Evolutionary conservation across 2,113 vertebrate species (phyloP).

Genomic region (Azemiops feae): DNA sequence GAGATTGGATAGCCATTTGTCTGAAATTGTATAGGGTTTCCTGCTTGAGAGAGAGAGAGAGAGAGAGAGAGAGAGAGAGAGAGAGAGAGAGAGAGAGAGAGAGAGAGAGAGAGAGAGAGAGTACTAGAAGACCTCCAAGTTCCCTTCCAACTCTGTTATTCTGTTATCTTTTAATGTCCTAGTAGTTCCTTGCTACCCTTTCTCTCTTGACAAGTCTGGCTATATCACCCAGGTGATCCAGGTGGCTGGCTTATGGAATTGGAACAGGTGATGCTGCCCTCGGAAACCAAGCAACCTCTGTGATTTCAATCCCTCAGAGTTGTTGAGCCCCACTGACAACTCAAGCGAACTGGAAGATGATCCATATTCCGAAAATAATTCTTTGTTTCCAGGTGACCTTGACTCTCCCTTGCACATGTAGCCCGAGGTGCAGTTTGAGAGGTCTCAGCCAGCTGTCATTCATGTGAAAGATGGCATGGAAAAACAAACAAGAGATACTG

Average conservation of each 20-base stretch:
- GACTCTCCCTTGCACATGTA: neutral
- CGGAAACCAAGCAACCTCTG: neutral
- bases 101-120: too few species aligned
- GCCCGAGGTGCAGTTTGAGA: neutral
- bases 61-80: too few species aligned
- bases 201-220: neutral
- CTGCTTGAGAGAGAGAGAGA: too few species aligned
- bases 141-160: neutral
- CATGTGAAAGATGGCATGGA: conserved; percentile 14
- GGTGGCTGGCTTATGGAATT: neutral
- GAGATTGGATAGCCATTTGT: too few species aligned
- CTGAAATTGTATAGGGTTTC: too few species aligned
- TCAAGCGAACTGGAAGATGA: neutral
- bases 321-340: neutral
- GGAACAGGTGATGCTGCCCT: neutral
- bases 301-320: neutral
- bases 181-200: neutral
- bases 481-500: conserved; percentile 22
- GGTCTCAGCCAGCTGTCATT: neutral
- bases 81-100: too few species aligned
- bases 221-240: neutral
- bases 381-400: conserved; percentile 4
- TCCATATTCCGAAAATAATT: neutral
- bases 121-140: neutral
- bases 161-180: neutral